Base-by-base conservation (phyloP, 2,888 invertebrate genomes). In the Sarcophaga caerulescens region DNA sequence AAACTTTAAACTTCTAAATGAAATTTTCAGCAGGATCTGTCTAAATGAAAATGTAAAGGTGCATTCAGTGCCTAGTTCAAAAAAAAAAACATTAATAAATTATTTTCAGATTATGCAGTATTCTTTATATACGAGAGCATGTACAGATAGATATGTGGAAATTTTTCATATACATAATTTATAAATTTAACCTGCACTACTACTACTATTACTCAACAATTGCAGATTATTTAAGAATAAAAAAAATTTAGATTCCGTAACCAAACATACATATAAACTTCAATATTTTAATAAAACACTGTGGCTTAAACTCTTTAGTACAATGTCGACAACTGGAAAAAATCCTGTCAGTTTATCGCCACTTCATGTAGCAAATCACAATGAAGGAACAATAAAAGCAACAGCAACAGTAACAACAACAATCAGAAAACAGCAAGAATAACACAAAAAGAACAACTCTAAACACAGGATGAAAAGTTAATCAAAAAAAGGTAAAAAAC, bases 381-480 rank as follows among this genome's bases (percentile, higher is more conserved):
- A 81, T 78, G 71, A 23, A 77, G 59, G 57, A 69, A 75, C 65
- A 70, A 47, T 57, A 44, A 52, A 23, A 84, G 71, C 75, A 59
- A 60, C 60, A 47, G 25, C 2, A 68, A 65, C 70, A 75, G 47
- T 63, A 12, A 59, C 44, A 35, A 63, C 35, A 57, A 47, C 52
- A 17, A 6, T 47, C 71, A 35, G 12, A 60, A 63, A 71, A 52
- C 14, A 12, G 25, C 3, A 71, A 68, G 73, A 74, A 65, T 66
- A 47, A 59, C 17, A 14, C n/a, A 45, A 44, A 83, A 60, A 57
- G n/a, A 66, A 66, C 71, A 82, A 70, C 70, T 66, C 45, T 71
- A 85, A 59, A 70, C 82, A 73, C 82, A 79, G 79, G 79, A 35
- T 85, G 68, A 85, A 85, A 82, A 79, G 75, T 79, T 85, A 79